Percentiles rank a stretch among this genome's conserved stretches.
phyloP scores from a whole-genome alignment of 2,113 vertebrate genomes.

The Himantopus leucocephalus region DNA sequence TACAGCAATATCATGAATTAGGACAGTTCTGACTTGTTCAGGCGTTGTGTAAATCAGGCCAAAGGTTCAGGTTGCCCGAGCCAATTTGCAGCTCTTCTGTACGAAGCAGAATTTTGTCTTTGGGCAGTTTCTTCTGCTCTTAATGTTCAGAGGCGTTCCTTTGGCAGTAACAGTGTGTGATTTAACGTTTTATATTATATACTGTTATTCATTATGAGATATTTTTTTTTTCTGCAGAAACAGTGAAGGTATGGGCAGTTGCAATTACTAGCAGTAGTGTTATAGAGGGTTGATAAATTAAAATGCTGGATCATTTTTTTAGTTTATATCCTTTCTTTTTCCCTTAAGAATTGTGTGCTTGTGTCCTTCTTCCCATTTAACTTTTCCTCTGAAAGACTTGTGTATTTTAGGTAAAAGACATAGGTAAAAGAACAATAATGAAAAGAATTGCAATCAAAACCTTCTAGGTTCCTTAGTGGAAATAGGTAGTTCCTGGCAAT shows the following conservation, averaged over 20 bases:
- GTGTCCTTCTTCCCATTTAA: background rate
- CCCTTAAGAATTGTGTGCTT: background rate
- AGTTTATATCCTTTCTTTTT: background rate
- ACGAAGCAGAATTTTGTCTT: background rate
- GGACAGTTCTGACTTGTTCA: background rate
- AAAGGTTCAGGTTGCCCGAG: background rate
- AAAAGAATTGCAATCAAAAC: background rate
- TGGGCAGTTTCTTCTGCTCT: background rate
- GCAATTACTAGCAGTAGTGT: background rate
- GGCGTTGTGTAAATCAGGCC: background rate
- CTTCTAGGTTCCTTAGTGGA: background rate
- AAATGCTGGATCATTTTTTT: background rate
- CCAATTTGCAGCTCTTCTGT: background rate
- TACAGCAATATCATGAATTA: background rate
- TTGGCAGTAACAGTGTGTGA: background rate
- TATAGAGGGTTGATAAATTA: background rate
- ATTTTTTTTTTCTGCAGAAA: background rate
- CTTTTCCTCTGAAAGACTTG: background rate
- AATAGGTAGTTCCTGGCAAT: background rate
- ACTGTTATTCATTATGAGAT: background rate
- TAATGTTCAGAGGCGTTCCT: background rate
- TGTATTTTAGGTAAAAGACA: background rate
- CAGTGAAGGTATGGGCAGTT: background rate
- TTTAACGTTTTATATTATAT: background rate
- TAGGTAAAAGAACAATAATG: background rate